Base-by-base conservation (phyloP, 2,797 vertebrate species). In the Tadarida brasiliensis region DNA sequence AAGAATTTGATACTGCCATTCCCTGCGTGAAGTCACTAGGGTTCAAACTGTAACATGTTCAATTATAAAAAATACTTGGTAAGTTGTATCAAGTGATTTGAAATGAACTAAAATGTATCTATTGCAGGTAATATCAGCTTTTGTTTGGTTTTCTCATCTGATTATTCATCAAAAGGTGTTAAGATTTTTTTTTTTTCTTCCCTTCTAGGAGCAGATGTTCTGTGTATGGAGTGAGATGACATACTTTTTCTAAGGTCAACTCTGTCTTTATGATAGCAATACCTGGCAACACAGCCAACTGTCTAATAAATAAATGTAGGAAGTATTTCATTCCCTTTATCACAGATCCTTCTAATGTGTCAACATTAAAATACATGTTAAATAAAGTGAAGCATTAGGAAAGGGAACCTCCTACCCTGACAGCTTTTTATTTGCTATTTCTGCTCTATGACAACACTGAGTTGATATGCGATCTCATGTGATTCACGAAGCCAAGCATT, bases 371-470 rank as follows among this genome's bases (percentile, higher is more conserved):
- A 94, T 84, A 94, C 70, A 81, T 47, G 33, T 94, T 94, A 97
- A 96, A 92, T 80, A 91, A 97, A 94, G 59, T 93, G 5, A 90
- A 82, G 30, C 54, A 67, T 81, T 71, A 35, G 96, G 94, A 97
- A 97, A 98, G 26, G 5, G 19, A 95, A 95, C 85, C 73, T 94
- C 96, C 96, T 59, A 89, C 9, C 5, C 80, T 95, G 91, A 90
- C 12, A 96, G 65, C 78, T 94, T 97, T 98, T 96, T 96, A 94
- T 98, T 98, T 95, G 67, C 80, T 89, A 4, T 61, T 97, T 98
- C 87, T 97, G 83, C 81, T 97, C 59, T 92, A 77, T 95, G 95
- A 96, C 92, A 98, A 94, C 96, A 90, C 2, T 2, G 78, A 96
- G 90, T 15, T 96, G 94, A 97, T 96, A 91, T 47, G 94, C 22